phyloP scores from a whole-genome alignment of 2,888 invertebrate species.

The Heterodera filipjevi region DNA sequence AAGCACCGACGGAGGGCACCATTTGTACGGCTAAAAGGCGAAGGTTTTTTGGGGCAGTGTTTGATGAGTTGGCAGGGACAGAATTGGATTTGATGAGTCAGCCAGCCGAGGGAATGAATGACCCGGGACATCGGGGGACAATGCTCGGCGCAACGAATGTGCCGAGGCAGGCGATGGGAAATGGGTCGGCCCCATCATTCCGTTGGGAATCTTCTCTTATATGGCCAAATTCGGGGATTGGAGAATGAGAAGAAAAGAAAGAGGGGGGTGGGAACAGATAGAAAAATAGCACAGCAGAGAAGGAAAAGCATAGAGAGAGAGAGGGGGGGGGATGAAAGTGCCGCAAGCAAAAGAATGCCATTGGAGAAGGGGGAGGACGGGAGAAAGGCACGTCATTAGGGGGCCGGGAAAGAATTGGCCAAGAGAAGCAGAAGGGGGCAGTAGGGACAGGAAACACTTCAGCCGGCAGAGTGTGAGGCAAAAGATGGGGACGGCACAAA shows the following conservation, averaged over 20 bases:
- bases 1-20: background rate
- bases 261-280: no score
- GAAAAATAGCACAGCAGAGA: no score
- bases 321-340: background rate
- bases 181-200: slow-evolving; percentile 1
- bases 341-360: slow-evolving; percentile 12
- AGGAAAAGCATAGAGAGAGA: background rate
- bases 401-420: background rate
- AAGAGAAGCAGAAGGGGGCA: background rate
- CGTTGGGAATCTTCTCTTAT: background rate
- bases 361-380: background rate
- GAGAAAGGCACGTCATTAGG: slow-evolving; percentile 2
- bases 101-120: slow-evolving; percentile 8
- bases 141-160: background rate
- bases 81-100: slow-evolving; percentile 15
- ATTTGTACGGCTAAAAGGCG: background rate
- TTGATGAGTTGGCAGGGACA: slow-evolving; percentile 5
- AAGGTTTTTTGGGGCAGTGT: slow-evolving; percentile 3
- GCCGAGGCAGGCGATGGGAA: background rate
- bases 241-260: background rate
- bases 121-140: slow-evolving; percentile 7
- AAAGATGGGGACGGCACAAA: background rate
- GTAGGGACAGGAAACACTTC: background rate
- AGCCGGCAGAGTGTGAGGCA: background rate
- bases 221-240: background rate